phyloP scores from a whole-genome alignment of 2,113 vertebrate species.

The Psilopsiagon aymara region DNA sequence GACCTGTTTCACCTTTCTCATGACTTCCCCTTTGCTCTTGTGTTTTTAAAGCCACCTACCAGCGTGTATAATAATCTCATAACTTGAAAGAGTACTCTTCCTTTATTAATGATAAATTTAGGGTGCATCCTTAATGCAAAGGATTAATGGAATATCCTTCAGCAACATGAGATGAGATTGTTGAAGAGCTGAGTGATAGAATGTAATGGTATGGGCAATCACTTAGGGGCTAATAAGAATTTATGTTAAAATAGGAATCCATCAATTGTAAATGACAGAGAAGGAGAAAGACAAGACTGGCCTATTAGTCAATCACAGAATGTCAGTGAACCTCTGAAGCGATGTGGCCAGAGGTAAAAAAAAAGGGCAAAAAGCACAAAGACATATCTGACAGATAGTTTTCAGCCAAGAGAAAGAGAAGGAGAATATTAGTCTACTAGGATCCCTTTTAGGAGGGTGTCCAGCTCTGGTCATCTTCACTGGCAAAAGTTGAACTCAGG shows the following conservation, averaged over 20 bases:
- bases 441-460: neutral
- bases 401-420: neutral
- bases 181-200: conserved; percentile 29
- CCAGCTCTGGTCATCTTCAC: neutral
- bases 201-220: conserved; percentile 33
- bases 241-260: conserved; percentile 57
- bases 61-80: neutral
- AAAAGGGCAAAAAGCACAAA: neutral
- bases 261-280: conserved; percentile 59
- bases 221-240: conserved; percentile 65
- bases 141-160: conserved; percentile 54
- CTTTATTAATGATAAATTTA: conserved; percentile 24
- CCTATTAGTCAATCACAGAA: conserved; percentile 45
- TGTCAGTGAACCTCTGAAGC: conserved; percentile 24
- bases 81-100: neutral
- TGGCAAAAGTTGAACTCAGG: neutral
- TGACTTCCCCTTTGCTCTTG: neutral
- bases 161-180: conserved; percentile 26
- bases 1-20: neutral
- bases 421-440: neutral
- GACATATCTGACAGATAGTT: neutral
- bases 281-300: conserved; percentile 53
- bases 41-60: neutral
- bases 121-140: neutral
- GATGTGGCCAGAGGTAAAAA: neutral